A percentile compares a stretch with the other conserved stretches of the same genome.
Evolutionary conservation across 2,888 invertebrate species (phyloP).

Genomic region (Sesia bembeciformis): DNA sequence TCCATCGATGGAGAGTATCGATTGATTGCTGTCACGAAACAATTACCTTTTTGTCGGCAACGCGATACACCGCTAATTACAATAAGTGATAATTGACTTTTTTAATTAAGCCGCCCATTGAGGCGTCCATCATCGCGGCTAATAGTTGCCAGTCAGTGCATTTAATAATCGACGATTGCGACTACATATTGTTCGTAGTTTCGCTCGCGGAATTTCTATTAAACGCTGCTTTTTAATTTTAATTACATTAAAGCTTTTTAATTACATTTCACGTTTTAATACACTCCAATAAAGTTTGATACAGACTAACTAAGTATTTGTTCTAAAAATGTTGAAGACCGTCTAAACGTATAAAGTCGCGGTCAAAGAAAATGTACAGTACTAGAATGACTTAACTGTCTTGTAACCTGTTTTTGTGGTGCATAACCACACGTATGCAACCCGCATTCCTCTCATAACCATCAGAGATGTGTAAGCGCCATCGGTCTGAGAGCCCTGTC

Average conservation of each 20-base stretch:
- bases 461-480: conserved; percentile 25
- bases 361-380: conserved; percentile 24
- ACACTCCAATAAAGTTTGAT: too few relatives aligned
- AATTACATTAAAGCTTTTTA: too few relatives aligned
- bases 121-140: conserved; percentile 56
- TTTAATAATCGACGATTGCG: conserved; percentile 52
- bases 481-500: neutral
- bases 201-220: conserved; percentile 58
- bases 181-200: conserved; percentile 45
- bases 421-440: conserved; percentile 22
- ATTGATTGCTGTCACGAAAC: conserved; percentile 60
- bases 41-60: conserved; percentile 65
- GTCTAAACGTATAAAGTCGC: conserved; percentile 13
- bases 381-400: conserved; percentile 29
- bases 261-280: too few relatives aligned
- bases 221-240: conserved; percentile 35
- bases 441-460: conserved; percentile 51
- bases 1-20: conserved; percentile 19
- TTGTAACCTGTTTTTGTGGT: conserved; percentile 51
- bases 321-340: too few relatives aligned
- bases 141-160: conserved; percentile 70
- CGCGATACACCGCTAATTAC: conserved; percentile 64
- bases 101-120: conserved; percentile 65
- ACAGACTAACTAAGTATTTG: neutral
- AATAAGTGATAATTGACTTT: conserved; percentile 68